Base-by-base conservation (phyloP, 2,888 invertebrate genomes). In the Hirtodrosophila duncani region DNA sequence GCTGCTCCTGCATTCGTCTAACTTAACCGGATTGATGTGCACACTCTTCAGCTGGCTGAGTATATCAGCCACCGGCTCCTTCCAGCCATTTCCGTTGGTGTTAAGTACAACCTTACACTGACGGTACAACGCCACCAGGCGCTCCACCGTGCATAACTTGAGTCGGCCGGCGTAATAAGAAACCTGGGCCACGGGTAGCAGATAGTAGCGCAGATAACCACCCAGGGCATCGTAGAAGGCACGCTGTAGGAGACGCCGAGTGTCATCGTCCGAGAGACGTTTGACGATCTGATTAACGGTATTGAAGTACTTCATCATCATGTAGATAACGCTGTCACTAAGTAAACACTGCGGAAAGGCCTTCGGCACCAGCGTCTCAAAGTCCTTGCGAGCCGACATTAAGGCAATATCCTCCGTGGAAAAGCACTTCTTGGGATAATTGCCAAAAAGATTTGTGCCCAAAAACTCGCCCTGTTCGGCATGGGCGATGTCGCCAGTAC, bases 1-100 rank as follows among this genome's bases (percentile, higher is more conserved):
- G 9, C 26, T 26, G 8, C 9, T 7, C 14, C 10, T 31, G 3
- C 31, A 10, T 5, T 23, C 33, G 7, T 46, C 23, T 17, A 48
- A 3, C 6, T 26, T 37, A 1, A 67, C 23, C 0, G 52, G 45
- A n/a, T 48, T 31, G 2, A 68, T 53, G 1, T 34, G 21, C 1
- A 43, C 30, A 0, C 8, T n/a, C 20, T 41, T 45, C 1, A 70
- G 20, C 21, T 52, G 60, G 1, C 41, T 30, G 2, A 64, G 62
- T 9, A 84, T 70, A 51, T 85, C 72, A 2, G 20, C 29, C 0
- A 66, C 46, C 0, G 85, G 80, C 3, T 56, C 10, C 17, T 44
- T 68, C 87, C 87, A 87, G 6, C 83, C 84, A 48, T 86, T 86
- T 8, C 87, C 87, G 48, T 87, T 84, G 1, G 87, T 87, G 46